Percentiles rank a stretch among this genome's conserved stretches.
Conservation (phyloP, 2,113 vertebrate genomes). For the Menura novaehollandiae region DNA sequence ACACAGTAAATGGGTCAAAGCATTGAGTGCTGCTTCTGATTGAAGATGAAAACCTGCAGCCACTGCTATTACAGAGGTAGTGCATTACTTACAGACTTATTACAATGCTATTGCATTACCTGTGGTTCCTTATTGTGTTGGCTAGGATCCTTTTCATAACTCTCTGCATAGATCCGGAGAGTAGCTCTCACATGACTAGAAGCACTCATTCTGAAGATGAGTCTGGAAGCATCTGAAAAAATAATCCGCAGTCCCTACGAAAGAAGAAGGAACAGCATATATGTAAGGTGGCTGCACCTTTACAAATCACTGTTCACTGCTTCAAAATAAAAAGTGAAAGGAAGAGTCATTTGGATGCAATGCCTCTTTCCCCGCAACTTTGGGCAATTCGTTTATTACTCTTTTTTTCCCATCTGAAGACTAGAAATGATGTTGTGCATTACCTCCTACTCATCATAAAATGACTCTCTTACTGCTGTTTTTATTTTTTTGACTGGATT, state of each 20-base stretch:
- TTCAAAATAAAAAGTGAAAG: background rate
- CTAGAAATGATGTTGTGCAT: background rate
- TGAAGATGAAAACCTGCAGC: background rate
- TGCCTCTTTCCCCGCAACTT: background rate
- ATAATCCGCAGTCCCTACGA: slow-evolving; percentile 88
- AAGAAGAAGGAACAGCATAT: background rate
- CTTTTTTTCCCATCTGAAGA: background rate
- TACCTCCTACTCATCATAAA: background rate
- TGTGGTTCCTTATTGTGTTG: slow-evolving; percentile 91
- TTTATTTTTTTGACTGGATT: background rate
- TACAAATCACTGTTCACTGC: background rate
- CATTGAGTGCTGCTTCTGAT: background rate
- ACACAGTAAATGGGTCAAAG: background rate
- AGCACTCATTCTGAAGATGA: slow-evolving; percentile 92
- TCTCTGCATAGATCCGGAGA: slow-evolving; percentile 92
- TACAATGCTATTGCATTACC: slow-evolving; percentile 58
- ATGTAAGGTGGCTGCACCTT: background rate
- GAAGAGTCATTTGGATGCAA: background rate
- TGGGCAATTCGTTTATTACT: background rate
- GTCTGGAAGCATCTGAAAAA: slow-evolving; percentile 87
- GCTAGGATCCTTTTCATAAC: slow-evolving; percentile 90
- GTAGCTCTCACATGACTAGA: slow-evolving; percentile 86
- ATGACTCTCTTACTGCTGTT: background rate
- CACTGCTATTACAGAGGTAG: background rate
- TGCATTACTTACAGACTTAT: background rate